These are phyloP conservation scores for Montipora capitata DNA, from an alignment of 92 coral and sea anemone genomes.

Conservation along the genomic window DNA sequence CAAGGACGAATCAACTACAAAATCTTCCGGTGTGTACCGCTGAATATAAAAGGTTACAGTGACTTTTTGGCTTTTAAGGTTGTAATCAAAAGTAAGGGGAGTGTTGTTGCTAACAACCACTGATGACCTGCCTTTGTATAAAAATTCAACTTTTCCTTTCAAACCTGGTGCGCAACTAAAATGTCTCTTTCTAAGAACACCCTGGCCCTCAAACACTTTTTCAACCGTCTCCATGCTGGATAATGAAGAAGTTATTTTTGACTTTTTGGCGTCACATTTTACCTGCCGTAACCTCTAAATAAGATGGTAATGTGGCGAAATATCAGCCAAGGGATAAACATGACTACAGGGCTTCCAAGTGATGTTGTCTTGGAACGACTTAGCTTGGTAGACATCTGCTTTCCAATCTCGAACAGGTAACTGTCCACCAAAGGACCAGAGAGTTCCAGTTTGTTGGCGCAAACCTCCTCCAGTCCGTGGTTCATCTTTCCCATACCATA, in stretches of 20 bases:
- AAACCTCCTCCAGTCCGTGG: slow-evolving; percentile 48
- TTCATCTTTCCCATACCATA: slow-evolving; percentile 66
- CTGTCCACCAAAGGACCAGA: slow-evolving; percentile 65
- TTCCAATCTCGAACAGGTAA: slow-evolving; percentile 54
- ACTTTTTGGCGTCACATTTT: neutral
- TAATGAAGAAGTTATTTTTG: slow-evolving; percentile 30
- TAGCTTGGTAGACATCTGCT: slow-evolving; percentile 27
- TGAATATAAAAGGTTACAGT: slow-evolving; percentile 40
- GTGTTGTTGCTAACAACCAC: slow-evolving; percentile 5
- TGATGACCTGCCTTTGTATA: too few relatives aligned
- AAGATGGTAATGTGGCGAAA: slow-evolving; percentile 52
- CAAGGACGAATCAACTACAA: too few relatives aligned
- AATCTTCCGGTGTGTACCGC: too few relatives aligned
- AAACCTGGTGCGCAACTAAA: slow-evolving; percentile 21
- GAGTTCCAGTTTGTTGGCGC: slow-evolving; percentile 55
- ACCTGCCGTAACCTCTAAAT: slow-evolving; percentile 37
- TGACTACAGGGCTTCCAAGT: neutral
- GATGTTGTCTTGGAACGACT: slow-evolving; percentile 44
- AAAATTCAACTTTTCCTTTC: too few relatives aligned
- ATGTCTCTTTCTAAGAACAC: slow-evolving; percentile 36
- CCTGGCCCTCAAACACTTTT: slow-evolving; percentile 46
- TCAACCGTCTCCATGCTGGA: slow-evolving; percentile 35
- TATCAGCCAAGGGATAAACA: slow-evolving; percentile 64
- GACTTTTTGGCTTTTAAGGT: slow-evolving; percentile 53
- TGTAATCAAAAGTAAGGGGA: slow-evolving; percentile 51